A percentile compares a stretch with the other conserved stretches of the same genome.
Evolutionary conservation across 2,888 invertebrate species (phyloP).

Genomic region (Tetranychus truncatus): DNA sequence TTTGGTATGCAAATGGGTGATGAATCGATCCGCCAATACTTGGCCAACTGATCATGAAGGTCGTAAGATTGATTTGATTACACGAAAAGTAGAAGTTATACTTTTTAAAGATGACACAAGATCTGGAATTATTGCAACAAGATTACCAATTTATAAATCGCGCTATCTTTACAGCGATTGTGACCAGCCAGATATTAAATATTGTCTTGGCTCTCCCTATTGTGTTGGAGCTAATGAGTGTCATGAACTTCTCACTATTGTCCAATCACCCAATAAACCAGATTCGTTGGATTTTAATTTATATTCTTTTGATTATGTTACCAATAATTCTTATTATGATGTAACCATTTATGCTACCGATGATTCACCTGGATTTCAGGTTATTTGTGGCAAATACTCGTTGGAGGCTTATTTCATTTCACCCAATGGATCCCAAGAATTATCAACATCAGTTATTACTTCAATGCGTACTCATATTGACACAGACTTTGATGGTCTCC

Average conservation of each 20-base stretch:
- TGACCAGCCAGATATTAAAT: neutral
- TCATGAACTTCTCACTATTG: neutral
- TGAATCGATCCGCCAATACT: neutral
- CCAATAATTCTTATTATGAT: neutral
- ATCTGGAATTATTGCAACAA: neutral
- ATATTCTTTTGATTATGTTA: neutral
- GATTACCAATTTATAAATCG: neutral
- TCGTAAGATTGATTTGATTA: neutral
- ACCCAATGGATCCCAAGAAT: neutral
- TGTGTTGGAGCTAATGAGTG: neutral
- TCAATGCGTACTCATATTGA: neutral
- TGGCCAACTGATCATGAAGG: neutral
- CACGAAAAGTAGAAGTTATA: neutral
- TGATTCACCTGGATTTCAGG: neutral
- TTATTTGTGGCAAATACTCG: neutral
- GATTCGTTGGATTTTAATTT: neutral
- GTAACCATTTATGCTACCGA: neutral
- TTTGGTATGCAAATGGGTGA: neutral
- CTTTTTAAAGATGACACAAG: neutral
- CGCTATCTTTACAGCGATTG: neutral
- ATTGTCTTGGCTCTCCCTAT: neutral
- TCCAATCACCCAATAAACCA: neutral
- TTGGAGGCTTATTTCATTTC: neutral
- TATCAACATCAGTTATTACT: neutral
- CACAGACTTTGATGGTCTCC: neutral